phyloP scores from a whole-genome alignment of 2,797 vertebrate genomes.

The Megalops cyprinoides region DNA sequence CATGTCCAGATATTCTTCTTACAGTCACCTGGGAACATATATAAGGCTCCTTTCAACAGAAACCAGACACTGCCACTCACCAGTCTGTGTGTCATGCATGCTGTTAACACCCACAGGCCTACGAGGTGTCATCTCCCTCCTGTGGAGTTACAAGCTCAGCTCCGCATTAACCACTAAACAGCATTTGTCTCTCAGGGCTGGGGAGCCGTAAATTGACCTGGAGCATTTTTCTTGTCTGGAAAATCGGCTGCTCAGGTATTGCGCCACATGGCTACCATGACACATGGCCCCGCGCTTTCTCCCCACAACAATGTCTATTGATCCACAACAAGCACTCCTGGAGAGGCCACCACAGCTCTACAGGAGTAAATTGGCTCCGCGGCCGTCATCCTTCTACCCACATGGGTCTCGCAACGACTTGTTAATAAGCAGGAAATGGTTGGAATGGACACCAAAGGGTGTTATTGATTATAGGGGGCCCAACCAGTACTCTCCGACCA shows the following conservation, averaged over 20 bases:
- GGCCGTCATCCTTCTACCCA: not conserved
- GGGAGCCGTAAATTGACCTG: not conserved
- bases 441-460: conserved; percentile 3
- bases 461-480: conserved; percentile 20
- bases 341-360: not conserved
- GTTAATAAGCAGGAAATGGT: conserved; percentile 28
- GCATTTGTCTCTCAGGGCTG: not conserved
- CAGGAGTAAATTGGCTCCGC: not conserved
- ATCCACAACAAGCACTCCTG: not conserved
- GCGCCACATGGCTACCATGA: not conserved
- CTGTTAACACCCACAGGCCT: conserved; percentile 46
- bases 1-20: not conserved
- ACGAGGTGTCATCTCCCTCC: conserved; percentile 44
- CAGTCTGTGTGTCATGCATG: conserved; percentile 1
- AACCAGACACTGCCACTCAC: conserved; percentile 43
- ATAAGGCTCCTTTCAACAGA: conserved; percentile 41
- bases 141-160: conserved; percentile 30
- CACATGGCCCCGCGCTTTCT: conserved; percentile 4
- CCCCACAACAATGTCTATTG: not conserved
- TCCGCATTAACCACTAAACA: conserved; percentile 32
- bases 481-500: conserved; percentile 14
- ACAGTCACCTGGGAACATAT: conserved; percentile 6
- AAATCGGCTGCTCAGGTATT: not conserved
- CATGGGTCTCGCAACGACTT: conserved; percentile 19
- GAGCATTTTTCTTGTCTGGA: not conserved